Percentiles rank a stretch among this genome's conserved stretches.
Evolutionary conservation across 1,140 invertebrate species (phyloP).

Genomic region (Drosophila sechellia): DNA sequence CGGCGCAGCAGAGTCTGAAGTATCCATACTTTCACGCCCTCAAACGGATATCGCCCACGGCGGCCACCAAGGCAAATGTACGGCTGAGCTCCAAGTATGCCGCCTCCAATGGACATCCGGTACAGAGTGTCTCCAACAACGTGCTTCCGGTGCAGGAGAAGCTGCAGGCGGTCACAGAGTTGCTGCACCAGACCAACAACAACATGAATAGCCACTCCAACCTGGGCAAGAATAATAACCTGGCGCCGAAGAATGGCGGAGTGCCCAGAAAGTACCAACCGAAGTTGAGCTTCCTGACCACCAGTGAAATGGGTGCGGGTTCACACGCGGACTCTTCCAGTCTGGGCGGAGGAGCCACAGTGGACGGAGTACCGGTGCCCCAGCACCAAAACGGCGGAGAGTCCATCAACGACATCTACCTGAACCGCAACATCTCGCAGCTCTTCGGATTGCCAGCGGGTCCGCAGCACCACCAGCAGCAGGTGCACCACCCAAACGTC

Average conservation of each 20-base stretch:
- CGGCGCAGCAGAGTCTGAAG: slow-evolving; percentile 93
- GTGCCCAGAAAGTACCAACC: slow-evolving; percentile 64
- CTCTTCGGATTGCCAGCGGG: slow-evolving; percentile 59
- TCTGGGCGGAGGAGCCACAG: slow-evolving; percentile 22
- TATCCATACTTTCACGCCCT: slow-evolving; percentile 93
- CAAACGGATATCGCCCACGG: slow-evolving; percentile 76
- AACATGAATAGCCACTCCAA: slow-evolving; percentile 49
- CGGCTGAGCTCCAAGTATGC: slow-evolving; percentile 71
- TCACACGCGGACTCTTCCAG: slow-evolving; percentile 35
- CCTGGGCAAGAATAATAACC: slow-evolving; percentile 46
- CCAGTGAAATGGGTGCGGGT: slow-evolving; percentile 38
- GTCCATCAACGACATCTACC: slow-evolving; percentile 81
- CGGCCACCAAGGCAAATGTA: slow-evolving; percentile 83
- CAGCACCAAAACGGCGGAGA: slow-evolving; percentile 44
- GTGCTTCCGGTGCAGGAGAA: slow-evolving; percentile 84
- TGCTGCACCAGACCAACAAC: slow-evolving; percentile 68
- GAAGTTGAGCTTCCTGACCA: slow-evolving; percentile 62
- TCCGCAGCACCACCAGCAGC: slow-evolving; percentile 24
- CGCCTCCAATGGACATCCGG: slow-evolving; percentile 34
- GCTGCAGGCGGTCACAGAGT: slow-evolving; percentile 74
- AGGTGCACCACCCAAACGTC: slow-evolving; percentile 72
- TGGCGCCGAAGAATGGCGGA: slow-evolving; percentile 55
- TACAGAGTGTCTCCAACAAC: slow-evolving; percentile 69
- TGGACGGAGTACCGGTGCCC: slow-evolving; percentile 4
- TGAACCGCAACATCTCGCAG: slow-evolving; percentile 79